Conservation (phyloP, 2,113 vertebrate species). For the Dinomys branickii region DNA sequence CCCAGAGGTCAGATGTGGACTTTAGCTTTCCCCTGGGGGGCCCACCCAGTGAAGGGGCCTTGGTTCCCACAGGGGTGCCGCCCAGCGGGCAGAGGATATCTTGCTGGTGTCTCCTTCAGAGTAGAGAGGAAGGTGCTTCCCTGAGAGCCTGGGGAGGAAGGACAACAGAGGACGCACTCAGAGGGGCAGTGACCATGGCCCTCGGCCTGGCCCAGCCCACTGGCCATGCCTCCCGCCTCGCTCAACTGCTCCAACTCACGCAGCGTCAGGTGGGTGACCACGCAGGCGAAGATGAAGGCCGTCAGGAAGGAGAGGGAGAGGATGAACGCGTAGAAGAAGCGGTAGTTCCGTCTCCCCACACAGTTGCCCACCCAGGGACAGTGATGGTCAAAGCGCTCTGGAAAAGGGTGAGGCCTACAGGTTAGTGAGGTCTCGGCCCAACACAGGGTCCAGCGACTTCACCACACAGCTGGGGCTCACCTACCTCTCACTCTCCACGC, state of each 20-base stretch:
- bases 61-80: not conserved
- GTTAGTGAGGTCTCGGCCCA: not conserved
- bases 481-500: not conserved
- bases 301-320: constrained; percentile 98
- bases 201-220: not conserved
- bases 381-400: constrained; percentile 98
- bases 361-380: constrained; percentile 99
- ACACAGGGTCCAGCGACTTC: not conserved
- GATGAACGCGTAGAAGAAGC: constrained; percentile 98
- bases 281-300: constrained; percentile 97
- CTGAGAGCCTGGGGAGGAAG: constrained; percentile 90
- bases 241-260: constrained; percentile 85
- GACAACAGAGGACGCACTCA: not conserved
- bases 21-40: not conserved
- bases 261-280: constrained; percentile 95
- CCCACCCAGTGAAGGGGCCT: not conserved
- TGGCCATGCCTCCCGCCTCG: not conserved
- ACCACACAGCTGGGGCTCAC: not conserved
- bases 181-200: not conserved
- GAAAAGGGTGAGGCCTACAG: not conserved
- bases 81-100: constrained; percentile 93
- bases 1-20: not conserved
- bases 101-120: constrained; percentile 94
- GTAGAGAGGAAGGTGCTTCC: constrained; percentile 88
- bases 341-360: constrained; percentile 97